A percentile compares a stretch with the other conserved stretches of the same genome.
Evolutionary conservation across 2,797 vertebrate species (phyloP).

Genomic region (Scleropages formosus): DNA sequence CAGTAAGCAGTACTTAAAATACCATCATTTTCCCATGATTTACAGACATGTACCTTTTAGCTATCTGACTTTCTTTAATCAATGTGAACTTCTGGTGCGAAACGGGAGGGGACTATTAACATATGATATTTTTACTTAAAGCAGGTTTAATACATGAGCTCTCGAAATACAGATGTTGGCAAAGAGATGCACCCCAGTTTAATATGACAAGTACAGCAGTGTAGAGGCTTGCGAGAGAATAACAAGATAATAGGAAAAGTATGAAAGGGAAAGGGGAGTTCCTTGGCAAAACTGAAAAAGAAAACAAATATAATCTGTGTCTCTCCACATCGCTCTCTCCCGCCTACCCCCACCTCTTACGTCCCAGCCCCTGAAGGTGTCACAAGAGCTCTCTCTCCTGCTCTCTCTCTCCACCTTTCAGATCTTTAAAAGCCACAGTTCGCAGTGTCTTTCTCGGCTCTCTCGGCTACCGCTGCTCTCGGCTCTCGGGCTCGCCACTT

Average conservation of each 20-base stretch:
- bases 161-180: neutral
- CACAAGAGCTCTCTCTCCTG: constrained; percentile 66
- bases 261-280: constrained; percentile 55
- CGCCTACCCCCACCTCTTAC: constrained; percentile 45
- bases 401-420: constrained; percentile 64
- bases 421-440: constrained; percentile 79
- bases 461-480: constrained; percentile 50
- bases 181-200: neutral
- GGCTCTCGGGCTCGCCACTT: constrained; percentile 62
- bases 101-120: too few relatives aligned
- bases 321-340: constrained; percentile 42
- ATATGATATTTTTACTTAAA: neutral
- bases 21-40: too few relatives aligned
- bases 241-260: constrained; percentile 29
- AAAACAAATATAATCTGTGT: constrained; percentile 67
- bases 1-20: too few relatives aligned
- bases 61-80: too few relatives aligned
- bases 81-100: too few relatives aligned
- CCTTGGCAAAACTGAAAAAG: constrained; percentile 64
- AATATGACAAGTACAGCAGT: constrained; percentile 15
- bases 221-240: constrained; percentile 14
- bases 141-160: neutral
- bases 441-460: constrained; percentile 63
- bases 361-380: constrained; percentile 81
- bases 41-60: too few relatives aligned